phyloP scores from a whole-genome alignment of 1,140 invertebrate species.

The Trichonephila clavipes region DNA sequence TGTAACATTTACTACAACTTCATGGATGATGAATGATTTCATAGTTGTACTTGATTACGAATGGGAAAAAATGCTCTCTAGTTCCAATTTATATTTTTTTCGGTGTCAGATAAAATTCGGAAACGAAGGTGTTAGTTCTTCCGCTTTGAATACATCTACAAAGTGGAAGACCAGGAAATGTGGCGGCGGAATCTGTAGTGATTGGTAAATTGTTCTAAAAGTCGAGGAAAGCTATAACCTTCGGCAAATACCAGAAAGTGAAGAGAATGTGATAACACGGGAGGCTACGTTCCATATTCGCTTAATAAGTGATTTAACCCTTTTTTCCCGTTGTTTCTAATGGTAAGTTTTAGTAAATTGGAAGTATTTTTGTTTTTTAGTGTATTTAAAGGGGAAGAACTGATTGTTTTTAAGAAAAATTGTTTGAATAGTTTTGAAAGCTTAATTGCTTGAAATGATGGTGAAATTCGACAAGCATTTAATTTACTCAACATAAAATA shows the following conservation, averaged over 20 bases:
- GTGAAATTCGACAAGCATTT: too few relatives aligned
- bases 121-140: not conserved
- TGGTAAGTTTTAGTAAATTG: not conserved
- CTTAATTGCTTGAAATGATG: too few relatives aligned
- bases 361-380: too few relatives aligned
- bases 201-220: not conserved
- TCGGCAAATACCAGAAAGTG: not conserved
- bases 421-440: too few relatives aligned
- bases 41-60: not conserved
- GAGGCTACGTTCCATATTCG: not conserved
- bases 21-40: too few relatives aligned
- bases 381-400: too few relatives aligned
- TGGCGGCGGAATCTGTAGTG: not conserved
- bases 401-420: too few relatives aligned
- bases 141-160: not conserved
- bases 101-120: not conserved
- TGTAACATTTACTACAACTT: too few relatives aligned
- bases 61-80: not conserved
- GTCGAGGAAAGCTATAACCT: not conserved
- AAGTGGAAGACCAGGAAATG: constrained; percentile 5
- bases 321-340: too few relatives aligned
- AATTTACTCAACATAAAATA: too few relatives aligned
- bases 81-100: not conserved
- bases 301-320: not conserved
- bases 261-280: not conserved